These are phyloP conservation scores for Exaiptasia diaphana DNA, from an alignment of 64 coral and sea anemone genomes.

Conservation along the genomic window DNA sequence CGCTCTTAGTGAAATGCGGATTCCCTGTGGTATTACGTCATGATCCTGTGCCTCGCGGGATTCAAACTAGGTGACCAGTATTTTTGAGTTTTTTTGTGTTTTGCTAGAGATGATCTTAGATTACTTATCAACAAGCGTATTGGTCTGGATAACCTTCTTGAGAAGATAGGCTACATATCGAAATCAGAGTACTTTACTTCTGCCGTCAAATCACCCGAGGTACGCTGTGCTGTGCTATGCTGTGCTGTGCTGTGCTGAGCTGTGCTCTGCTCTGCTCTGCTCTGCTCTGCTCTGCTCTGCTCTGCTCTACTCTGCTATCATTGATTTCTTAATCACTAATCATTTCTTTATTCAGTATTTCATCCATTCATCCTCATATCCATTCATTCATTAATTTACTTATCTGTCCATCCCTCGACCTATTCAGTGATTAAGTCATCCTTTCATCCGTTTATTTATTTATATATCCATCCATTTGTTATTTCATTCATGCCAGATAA, in stretches of 20 bases:
- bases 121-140: conserved; percentile 88
- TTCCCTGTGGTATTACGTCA: no score
- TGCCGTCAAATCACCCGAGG: conserved; percentile 95
- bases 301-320: no score
- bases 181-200: conserved; percentile 89
- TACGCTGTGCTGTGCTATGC: not conserved
- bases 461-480: not conserved
- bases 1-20: no score
- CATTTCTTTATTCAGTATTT: not conserved
- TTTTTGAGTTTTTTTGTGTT: no score
- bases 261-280: no score
- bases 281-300: no score
- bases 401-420: not conserved
- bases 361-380: not conserved
- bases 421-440: no score
- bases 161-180: conserved; percentile 91
- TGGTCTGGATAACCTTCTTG: conserved; percentile 85
- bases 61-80: no score
- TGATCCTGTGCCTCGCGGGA: no score
- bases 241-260: not conserved
- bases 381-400: not conserved
- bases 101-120: conserved; percentile 73
- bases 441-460: not conserved
- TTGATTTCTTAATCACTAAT: not conserved
- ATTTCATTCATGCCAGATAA: conserved; percentile 60